Conservation (phyloP, 2,113 vertebrate genomes). For the Vombatus ursinus region DNA sequence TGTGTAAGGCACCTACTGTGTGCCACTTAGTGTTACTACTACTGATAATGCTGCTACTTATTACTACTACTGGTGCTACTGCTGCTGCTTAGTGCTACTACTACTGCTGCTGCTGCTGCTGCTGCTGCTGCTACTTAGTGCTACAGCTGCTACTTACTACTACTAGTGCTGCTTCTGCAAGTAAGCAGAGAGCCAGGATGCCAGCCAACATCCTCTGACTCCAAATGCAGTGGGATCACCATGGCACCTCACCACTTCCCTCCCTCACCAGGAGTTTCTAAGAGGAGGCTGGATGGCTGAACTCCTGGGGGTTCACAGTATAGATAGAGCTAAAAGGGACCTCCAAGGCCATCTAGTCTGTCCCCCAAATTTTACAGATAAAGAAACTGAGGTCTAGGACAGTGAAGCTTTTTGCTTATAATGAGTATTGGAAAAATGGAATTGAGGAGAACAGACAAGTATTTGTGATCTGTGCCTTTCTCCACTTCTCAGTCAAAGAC, state of each 20-base stretch:
- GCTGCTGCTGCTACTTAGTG: too few relatives aligned
- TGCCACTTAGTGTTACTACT: too few relatives aligned
- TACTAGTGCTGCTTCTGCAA: too few relatives aligned
- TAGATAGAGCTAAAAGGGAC: neutral
- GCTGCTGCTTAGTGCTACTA: too few relatives aligned
- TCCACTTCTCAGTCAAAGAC: neutral
- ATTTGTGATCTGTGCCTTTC: neutral
- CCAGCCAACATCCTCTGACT: neutral
- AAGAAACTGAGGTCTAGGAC: neutral
- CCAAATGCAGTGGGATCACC: neutral
- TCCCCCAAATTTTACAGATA: neutral
- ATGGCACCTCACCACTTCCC: neutral
- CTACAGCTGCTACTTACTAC: too few relatives aligned
- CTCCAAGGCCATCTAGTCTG: neutral
- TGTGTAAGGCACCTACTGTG: too few relatives aligned
- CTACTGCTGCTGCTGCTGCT: too few relatives aligned
- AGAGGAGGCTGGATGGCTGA: neutral
- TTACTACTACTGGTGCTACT: too few relatives aligned
- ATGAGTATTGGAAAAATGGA: neutral
- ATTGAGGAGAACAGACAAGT: neutral
- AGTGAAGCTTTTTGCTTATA: neutral
- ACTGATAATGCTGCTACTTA: too few relatives aligned
- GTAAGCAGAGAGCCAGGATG: neutral
- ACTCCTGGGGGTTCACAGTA: neutral
- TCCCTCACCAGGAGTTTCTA: neutral